Evolutionary conservation across 2,797 vertebrate genomes (phyloP), one percentile per base, ranked within the genome.

Genomic region (Eulemur mongoz): DNA sequence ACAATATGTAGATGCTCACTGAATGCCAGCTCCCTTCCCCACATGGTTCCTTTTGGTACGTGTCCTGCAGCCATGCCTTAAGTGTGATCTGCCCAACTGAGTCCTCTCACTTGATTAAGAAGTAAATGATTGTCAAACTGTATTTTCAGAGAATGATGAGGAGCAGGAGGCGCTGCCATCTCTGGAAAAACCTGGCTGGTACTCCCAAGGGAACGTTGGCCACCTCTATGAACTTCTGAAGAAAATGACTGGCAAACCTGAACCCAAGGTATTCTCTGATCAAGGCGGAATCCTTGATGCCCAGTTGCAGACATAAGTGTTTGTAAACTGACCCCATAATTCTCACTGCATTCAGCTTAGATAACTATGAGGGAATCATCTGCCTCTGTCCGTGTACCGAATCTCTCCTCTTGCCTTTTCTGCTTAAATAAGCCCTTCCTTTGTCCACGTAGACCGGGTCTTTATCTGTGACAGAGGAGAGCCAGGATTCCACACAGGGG

Each of bases 101-200:
- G 14, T 48, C 30, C 57, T 65, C 8, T 57, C 73, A 14, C 48
- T 22, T 32, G 25, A 40, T 63, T 50, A n/a, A 54, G 83, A 79
- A 5, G 23, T 50, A 38, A 20, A 3, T 76, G 79, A 54, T 70
- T 70, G 45, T 72, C 30, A 95, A 52, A 97, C 97, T 96, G 20
- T 98, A 22, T 65, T 98, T 98, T 43, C 98, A 99, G 99, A 99
- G 96, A 99, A 99, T 32, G 99, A 99, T 0, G 99, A 99, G 94
- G 99, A 99, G 70, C 98, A 97, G 78, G 99, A 99, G 94, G 98
- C 98, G 8, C 98, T 99, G 86, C 98, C 99, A 0, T 98, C 98
- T 4, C 98, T 99, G 97, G 99, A 99, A 80, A 99, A 99, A 88
- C 99, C 99, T 0, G 99, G 99, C 94, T 99, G 99, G 99, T 99